Base-by-base conservation (phyloP, 2,888 invertebrate species). In the Pollenia angustigena region DNA sequence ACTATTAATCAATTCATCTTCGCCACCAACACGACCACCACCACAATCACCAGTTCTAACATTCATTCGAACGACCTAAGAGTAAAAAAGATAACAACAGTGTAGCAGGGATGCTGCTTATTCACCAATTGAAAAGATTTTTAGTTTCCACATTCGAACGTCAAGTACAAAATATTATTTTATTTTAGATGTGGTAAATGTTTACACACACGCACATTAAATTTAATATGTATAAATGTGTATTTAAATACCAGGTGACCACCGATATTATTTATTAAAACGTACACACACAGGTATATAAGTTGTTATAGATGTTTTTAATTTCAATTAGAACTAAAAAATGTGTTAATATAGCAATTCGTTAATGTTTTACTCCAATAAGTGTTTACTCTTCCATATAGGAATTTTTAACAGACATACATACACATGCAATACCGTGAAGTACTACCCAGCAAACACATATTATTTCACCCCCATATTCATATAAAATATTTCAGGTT, bases 311-410 rank as follows among this genome's bases (percentile, higher is more conserved):
- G 11, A 46, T 76, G 40, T 76, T 76, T 82, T 76, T 54, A 18
- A n/a, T 62, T 48, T 46, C 76, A 82, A 82, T 82, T 82, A 82
- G 46, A 11, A 23, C 68, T 12, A 4, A 40, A 32, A 71, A 56
- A 82, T 46, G 69, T 82, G 82, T 76, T 82, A 76, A 76, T 82
- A 64, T 40, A 82, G 52, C n/a, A 82, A 60, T 76, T 82, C 52
- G 58, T 32, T 82, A 69, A 68, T 46, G 74, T 69, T 76, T 46
- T 82, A 76, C 76, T 76, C 62, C 69, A 75, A 76, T 82, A 68
- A 81, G 58, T 46, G 52, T 60, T 60, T n/a, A 60, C 10, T 46
- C 14, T 48, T 58, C 42, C 12, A 79, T 32, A n/a, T 9, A 18
- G n/a, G n/a, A n/a, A 54, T 52, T 64, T 58, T 64, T n/a, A 44